Evolutionary conservation across 35 echinoderm and acorn worm species (phyloP).

Genomic region (Ophioderma brevispina): DNA sequence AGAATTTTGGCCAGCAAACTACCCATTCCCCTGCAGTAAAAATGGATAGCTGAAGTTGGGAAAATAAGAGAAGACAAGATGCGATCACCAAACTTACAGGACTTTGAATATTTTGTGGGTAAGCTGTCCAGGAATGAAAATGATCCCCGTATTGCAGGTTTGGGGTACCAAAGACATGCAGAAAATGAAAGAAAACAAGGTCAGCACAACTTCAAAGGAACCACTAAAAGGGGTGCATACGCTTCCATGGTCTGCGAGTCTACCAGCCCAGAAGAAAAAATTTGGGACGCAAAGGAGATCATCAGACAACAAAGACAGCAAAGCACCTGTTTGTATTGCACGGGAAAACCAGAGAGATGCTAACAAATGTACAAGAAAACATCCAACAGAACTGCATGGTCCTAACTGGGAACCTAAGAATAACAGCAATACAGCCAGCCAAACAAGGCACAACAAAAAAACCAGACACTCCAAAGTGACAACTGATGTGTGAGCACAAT

Average conservation of each 20-base stretch:
- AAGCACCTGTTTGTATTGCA: neutral
- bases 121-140: constrained; percentile 46
- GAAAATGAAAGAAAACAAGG: neutral
- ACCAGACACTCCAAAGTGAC: no score
- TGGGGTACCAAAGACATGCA: constrained; percentile 17
- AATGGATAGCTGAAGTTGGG: constrained; percentile 50
- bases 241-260: neutral
- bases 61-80: no score
- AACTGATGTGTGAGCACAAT: no score
- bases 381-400: neutral
- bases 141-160: constrained; percentile 22
- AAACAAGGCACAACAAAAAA: no score
- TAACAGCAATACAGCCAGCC: no score
- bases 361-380: neutral
- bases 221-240: no score
- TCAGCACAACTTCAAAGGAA: neutral
- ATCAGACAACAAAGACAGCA: neutral
- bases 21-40: no score
- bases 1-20: constrained; percentile 39
- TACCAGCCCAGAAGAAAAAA: neutral
- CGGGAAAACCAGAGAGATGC: neutral
- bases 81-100: no score
- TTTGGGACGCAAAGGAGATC: neutral
- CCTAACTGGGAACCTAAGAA: no score
- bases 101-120: constrained; percentile 63